Percentiles rank a stretch among this genome's conserved stretches.
Conservation (phyloP, 2,113 vertebrate species). For the Rhombomys opimus region DNA sequence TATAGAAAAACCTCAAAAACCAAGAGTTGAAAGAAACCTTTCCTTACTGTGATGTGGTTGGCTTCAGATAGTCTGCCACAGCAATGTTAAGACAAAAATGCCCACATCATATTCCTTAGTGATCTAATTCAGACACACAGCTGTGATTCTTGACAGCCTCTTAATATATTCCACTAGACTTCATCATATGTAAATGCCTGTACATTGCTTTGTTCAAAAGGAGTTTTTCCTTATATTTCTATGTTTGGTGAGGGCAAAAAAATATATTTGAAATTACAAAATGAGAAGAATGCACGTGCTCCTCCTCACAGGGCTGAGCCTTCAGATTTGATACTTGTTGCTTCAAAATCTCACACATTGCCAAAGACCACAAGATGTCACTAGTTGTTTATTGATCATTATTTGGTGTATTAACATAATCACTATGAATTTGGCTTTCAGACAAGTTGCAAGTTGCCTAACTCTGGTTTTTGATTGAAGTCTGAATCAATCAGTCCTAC, state of each 20-base stretch:
- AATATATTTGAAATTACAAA: slow-evolving; percentile 21
- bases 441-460: not conserved
- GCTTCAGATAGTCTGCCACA: not conserved
- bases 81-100: not conserved
- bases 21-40: not conserved
- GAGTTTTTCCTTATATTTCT: not conserved
- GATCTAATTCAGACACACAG: not conserved
- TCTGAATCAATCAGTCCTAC: not conserved
- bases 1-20: not conserved
- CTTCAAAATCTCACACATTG: slow-evolving; percentile 10
- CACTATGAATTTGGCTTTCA: not conserved
- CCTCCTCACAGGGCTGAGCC: not conserved
- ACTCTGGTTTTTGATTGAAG: not conserved
- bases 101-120: not conserved
- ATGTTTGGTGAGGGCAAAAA: slow-evolving; percentile 22
- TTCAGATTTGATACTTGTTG: not conserved
- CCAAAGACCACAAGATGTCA: slow-evolving; percentile 77
- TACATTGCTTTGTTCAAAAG: not conserved
- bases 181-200: not conserved
- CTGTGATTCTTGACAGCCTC: not conserved
- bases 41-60: not conserved
- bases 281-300: not conserved
- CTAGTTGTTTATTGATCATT: slow-evolving; percentile 58
- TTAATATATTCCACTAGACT: not conserved
- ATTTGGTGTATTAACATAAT: not conserved